A percentile compares a stretch with the other conserved stretches of the same genome.
These are phyloP conservation scores for Eupsilia transversa DNA, from an alignment of 2,888 invertebrate genomes.

Conservation along the genomic window DNA sequence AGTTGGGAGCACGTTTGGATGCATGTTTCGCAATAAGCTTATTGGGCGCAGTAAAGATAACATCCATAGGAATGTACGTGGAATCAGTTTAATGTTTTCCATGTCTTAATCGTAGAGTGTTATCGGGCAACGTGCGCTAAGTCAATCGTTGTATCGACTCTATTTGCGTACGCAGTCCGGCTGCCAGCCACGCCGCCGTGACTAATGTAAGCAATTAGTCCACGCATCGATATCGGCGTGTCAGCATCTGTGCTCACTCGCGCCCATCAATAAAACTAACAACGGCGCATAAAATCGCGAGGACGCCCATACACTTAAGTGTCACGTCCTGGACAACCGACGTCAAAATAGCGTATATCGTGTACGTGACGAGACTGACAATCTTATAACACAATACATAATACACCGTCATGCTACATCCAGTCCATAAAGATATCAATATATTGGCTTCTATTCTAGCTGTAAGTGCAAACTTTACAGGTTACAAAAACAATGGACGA, in stretches of 20 bases:
- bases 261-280: conserved; percentile 72
- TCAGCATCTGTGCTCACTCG: conserved; percentile 78
- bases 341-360: conserved; percentile 68
- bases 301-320: conserved; percentile 54
- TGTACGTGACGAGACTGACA: conserved; percentile 73
- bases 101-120: conserved; percentile 68
- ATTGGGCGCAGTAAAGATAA: conserved; percentile 36
- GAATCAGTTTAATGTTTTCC: conserved; percentile 61
- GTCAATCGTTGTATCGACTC: conserved; percentile 83
- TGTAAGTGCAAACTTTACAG: conserved; percentile 53
- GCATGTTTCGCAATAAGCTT: conserved; percentile 46
- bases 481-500: conserved; percentile 61
- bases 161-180: conserved; percentile 83
- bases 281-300: conserved; percentile 62
- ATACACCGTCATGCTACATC: conserved; percentile 68
- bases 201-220: conserved; percentile 88
- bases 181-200: conserved; percentile 76
- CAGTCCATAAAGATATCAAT: conserved; percentile 57
- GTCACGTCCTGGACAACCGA: conserved; percentile 65
- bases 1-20: conserved; percentile 25
- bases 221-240: conserved; percentile 81
- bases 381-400: conserved; percentile 74
- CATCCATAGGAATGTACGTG: conserved; percentile 46
- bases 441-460: conserved; percentile 54
- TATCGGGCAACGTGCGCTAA: conserved; percentile 84